Base-by-base conservation (phyloP, 2,797 vertebrate species). In the Ibycter americanus region DNA sequence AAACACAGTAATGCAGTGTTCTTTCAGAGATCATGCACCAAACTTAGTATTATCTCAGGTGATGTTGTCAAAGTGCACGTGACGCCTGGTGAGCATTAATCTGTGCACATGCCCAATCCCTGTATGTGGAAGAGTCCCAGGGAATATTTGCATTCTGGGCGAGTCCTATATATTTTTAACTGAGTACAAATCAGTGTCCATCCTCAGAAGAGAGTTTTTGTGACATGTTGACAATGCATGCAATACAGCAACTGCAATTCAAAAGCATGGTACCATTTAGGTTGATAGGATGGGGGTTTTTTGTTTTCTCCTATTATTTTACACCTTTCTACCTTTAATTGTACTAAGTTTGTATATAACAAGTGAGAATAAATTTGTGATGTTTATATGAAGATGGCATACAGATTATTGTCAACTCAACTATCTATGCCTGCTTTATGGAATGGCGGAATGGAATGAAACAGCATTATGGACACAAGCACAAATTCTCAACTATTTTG, bases 51-150 rank as follows among this genome's bases (percentile, higher is more conserved):
- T 77, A 20, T 44, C 38, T 27, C 67, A 56, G 36, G 42, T 19
- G 23, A 27, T 42, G 21, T 29, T 70, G 76, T 44, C 22, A 10
- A 87, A 84, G 52, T 21, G 29, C 6, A 0, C 2, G 20, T 47
- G 59, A 6, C 0, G 0, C 46, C 40, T 9, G 8, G 29, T 46
- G n/a, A 62, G 22, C 8, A 0, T 27, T 62, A 59, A n/a, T 74
- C 55, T 62, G 32, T 12, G 12, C 55, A 10, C 38, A 0, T 40
- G 29, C 34, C 61, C 21, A 7, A 2, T 16, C 25, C 14, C 42
- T 71, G 8, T 55, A 14, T 31, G 15, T 47, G 36, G 42, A 58
- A 40, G 58, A 79, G 25, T 23, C 40, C 68, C 18, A 51, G 61
- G 56, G 73, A 77, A 58, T 42, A 47, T 3, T 56, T 0, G 0